A percentile compares a stretch with the other conserved stretches of the same genome.
Evolutionary conservation across 1,140 invertebrate genomes (phyloP).

Genomic region (Drosophila pseudoananassae): DNA sequence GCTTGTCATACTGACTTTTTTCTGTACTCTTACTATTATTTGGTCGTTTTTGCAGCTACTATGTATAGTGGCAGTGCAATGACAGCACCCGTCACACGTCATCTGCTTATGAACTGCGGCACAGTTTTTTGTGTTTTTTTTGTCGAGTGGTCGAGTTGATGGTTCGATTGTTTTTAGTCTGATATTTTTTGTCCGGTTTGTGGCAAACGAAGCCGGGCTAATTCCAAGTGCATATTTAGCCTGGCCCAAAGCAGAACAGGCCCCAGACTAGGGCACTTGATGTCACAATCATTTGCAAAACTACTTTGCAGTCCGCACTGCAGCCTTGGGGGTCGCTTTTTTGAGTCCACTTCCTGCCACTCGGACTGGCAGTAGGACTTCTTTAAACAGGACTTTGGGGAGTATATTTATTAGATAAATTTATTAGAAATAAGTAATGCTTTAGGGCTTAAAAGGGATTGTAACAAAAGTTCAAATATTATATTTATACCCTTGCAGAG

Average conservation of each 20-base stretch:
- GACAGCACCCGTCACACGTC: constrained; percentile 46
- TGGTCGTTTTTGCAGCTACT: constrained; percentile 20
- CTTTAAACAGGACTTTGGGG: background rate
- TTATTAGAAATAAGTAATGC: too few species aligned
- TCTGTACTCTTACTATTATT: constrained; percentile 14
- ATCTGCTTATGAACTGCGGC: constrained; percentile 55
- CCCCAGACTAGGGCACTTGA: constrained; percentile 27
- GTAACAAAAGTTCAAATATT: too few species aligned
- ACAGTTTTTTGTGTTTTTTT: constrained; percentile 29
- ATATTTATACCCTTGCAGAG: too few species aligned
- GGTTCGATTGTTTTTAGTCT: constrained; percentile 11
- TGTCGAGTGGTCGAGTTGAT: background rate
- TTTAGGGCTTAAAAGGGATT: too few species aligned
- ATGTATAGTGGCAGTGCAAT: constrained; percentile 24
- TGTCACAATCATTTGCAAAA: constrained; percentile 42
- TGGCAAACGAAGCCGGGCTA: constrained; percentile 34
- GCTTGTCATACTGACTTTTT: constrained; percentile 40
- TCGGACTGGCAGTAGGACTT: constrained; percentile 22
- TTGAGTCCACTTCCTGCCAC: constrained; percentile 44
- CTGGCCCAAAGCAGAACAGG: constrained; percentile 40
- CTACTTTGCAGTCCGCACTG: constrained; percentile 13
- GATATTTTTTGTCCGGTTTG: background rate
- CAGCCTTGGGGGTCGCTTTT: constrained; percentile 43
- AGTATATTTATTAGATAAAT: background rate
- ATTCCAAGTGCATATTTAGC: constrained; percentile 65